These are phyloP conservation scores for Intellagama lesueurii DNA, from an alignment of 2,797 vertebrate genomes.

Conservation along the genomic window DNA sequence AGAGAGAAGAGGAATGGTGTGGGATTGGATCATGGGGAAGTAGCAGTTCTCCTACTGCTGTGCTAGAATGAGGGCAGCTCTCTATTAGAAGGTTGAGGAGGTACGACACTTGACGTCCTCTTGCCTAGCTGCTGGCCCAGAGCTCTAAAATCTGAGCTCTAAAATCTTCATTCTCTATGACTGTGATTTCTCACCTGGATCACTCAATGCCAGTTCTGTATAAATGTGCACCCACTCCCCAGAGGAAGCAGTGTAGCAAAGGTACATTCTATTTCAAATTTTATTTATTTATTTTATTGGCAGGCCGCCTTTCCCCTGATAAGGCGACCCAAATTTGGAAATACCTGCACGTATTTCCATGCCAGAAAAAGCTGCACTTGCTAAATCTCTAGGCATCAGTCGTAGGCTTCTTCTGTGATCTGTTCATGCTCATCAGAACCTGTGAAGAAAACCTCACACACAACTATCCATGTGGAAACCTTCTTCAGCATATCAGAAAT, in stretches of 20 bases:
- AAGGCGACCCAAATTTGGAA: no score
- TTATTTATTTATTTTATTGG: no score
- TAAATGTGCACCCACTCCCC: no score
- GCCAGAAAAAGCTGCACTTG: background rate
- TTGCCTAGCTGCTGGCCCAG: background rate
- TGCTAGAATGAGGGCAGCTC: background rate
- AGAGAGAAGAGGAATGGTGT: no score
- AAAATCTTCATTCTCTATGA: background rate
- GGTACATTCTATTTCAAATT: background rate
- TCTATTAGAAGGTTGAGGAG: background rate
- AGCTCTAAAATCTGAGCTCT: background rate
- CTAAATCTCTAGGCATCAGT: background rate
- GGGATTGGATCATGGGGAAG: no score
- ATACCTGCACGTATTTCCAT: no score
- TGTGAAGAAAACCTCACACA: background rate
- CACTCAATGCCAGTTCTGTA: background rate
- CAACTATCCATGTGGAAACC: no score
- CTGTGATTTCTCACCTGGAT: background rate
- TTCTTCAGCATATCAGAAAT: no score
- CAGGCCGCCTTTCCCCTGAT: no score
- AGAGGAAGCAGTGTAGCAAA: background rate
- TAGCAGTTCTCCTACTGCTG: background rate
- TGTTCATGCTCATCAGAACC: background rate
- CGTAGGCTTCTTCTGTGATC: background rate
- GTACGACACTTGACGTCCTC: background rate